Evolutionary conservation across 2,113 vertebrate genomes (phyloP).

Genomic region (Oryzias melastigma): DNA sequence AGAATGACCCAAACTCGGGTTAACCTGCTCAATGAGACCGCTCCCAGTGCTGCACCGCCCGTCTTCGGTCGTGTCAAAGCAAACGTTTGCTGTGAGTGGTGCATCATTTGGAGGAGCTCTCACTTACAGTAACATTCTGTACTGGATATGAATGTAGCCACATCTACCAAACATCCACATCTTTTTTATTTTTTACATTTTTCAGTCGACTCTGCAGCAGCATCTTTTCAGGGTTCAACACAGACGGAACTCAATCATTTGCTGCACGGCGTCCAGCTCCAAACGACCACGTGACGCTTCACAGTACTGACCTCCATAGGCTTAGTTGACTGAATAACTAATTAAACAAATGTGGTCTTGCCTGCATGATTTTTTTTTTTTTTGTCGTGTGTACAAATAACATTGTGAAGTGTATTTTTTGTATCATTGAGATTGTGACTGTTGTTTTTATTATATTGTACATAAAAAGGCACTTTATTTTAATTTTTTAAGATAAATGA

Average conservation of each 20-base stretch:
- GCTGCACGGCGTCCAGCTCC: constrained; percentile 45
- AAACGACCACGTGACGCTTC: constrained; percentile 38
- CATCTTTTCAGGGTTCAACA: constrained; percentile 27
- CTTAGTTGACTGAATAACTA: constrained; percentile 65
- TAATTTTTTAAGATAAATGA: constrained; percentile 77
- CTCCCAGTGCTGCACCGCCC: constrained; percentile 38
- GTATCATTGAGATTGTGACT: constrained; percentile 76
- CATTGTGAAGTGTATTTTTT: constrained; percentile 77
- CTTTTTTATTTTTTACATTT: constrained; percentile 44
- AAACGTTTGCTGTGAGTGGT: constrained; percentile 14
- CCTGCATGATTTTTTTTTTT: constrained; percentile 70
- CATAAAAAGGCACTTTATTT: constrained; percentile 82
- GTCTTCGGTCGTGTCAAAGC: constrained; percentile 26
- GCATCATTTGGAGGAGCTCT: constrained; percentile 59
- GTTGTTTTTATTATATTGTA: constrained; percentile 81
- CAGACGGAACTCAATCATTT: constrained; percentile 31
- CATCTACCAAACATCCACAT: constrained; percentile 41
- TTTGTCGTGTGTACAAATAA: constrained; percentile 74
- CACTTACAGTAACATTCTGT: constrained; percentile 51
- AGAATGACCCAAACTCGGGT: constrained; percentile 30
- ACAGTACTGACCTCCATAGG: constrained; percentile 35
- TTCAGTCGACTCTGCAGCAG: constrained; percentile 26
- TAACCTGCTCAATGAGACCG: constrained; percentile 34
- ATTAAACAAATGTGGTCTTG: constrained; percentile 74
- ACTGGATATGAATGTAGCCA: constrained; percentile 70